phyloP scores from a whole-genome alignment of 2,888 invertebrate genomes.

The Amphipoea lucens region DNA sequence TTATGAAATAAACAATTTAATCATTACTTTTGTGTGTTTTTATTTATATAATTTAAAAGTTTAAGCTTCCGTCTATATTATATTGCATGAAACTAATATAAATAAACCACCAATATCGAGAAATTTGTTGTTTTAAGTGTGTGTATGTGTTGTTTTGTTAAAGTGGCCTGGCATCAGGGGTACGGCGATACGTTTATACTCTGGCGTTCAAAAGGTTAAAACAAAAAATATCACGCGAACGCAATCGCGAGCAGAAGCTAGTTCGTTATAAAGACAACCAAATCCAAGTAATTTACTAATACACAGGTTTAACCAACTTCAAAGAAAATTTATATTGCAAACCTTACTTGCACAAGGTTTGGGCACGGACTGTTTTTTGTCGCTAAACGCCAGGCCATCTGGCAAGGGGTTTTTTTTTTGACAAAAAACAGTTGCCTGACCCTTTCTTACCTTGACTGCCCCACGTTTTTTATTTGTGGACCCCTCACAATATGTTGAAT shows the following conservation, averaged over 20 bases:
- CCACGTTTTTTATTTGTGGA: constrained; percentile 84
- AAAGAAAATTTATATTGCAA: constrained; percentile 47
- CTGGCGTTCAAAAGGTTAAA: too few species aligned
- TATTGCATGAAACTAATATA: too few species aligned
- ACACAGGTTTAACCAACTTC: neutral
- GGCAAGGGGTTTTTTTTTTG: constrained; percentile 87
- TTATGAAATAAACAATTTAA: too few species aligned
- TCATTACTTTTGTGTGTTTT: too few species aligned
- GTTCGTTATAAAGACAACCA: neutral
- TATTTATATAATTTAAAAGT: too few species aligned
- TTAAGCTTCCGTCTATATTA: too few species aligned
- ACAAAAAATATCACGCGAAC: too few species aligned
- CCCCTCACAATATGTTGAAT: constrained; percentile 89
- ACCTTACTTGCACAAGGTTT: constrained; percentile 81
- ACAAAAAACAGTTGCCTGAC: constrained; percentile 86
- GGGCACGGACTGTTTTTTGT: constrained; percentile 89
- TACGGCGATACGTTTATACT: too few species aligned
- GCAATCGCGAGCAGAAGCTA: neutral
- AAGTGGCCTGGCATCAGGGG: too few species aligned
- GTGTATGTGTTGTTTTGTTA: too few species aligned
- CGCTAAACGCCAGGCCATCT: constrained; percentile 89
- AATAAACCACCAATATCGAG: too few species aligned
- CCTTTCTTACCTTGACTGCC: constrained; percentile 89
- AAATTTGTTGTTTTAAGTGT: too few species aligned
- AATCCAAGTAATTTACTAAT: neutral